phyloP scores from a whole-genome alignment of 2,797 vertebrate genomes.

The Holocentrus rufus region DNA sequence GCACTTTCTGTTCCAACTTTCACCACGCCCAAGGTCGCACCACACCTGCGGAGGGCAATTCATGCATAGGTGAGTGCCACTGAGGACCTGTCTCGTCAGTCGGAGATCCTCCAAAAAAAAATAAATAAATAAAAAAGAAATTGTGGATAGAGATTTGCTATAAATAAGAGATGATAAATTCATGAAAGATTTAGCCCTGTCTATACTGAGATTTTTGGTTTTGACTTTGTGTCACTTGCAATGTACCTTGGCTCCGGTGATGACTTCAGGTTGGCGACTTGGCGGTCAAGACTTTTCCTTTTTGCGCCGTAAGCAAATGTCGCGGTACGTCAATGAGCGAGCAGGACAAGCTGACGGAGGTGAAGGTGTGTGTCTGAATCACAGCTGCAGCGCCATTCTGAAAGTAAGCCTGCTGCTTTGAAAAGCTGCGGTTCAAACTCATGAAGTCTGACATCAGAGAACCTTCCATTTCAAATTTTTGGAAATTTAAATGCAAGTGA shows the following conservation, averaged over 20 bases:
- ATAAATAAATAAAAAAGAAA: conserved; percentile 35
- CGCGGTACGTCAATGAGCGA: conserved; percentile 26
- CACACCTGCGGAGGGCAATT: background rate
- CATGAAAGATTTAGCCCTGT: conserved; percentile 81
- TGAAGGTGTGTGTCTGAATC: conserved; percentile 39
- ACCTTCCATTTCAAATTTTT: background rate
- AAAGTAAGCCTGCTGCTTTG: conserved; percentile 12
- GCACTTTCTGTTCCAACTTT: conserved; percentile 57
- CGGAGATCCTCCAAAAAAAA: conserved; percentile 37
- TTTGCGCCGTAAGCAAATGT: conserved; percentile 72
- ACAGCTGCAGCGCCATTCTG: conserved; percentile 6
- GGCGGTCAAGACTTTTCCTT: conserved; percentile 44
- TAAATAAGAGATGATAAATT: conserved; percentile 82
- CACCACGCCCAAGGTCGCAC: conserved; percentile 43
- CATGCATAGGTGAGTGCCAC: conserved; percentile 30
- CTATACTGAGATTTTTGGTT: conserved; percentile 78
- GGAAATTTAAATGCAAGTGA: too few relatives aligned
- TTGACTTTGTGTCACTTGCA: conserved; percentile 78
- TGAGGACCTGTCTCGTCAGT: conserved; percentile 44
- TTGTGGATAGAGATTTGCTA: conserved; percentile 67
- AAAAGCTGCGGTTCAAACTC: background rate
- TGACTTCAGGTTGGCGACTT: conserved; percentile 64
- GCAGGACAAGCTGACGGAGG: conserved; percentile 40
- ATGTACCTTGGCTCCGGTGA: conserved; percentile 71
- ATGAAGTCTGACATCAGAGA: background rate